Conservation (phyloP, 2,888 invertebrate species). For the Erynnis tages region DNA sequence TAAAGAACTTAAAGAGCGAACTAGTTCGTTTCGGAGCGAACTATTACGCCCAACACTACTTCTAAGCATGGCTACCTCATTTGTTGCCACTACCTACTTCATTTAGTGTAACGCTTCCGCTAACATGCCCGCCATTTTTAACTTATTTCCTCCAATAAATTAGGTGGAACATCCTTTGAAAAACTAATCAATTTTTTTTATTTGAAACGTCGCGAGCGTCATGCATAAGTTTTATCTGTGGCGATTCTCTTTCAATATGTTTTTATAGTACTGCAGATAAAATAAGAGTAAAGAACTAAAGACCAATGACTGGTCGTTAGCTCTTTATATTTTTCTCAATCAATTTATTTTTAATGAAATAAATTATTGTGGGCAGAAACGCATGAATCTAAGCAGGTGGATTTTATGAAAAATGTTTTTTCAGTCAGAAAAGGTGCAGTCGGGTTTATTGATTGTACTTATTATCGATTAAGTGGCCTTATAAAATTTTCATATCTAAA, state of each 20-base stretch:
- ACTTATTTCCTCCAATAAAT: slow-evolving; percentile 22
- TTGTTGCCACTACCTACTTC: slow-evolving; percentile 35
- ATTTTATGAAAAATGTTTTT: slow-evolving; percentile 6
- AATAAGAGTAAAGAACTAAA: slow-evolving; percentile 11
- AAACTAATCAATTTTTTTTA: slow-evolving; percentile 17
- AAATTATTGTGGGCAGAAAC: slow-evolving; percentile 8
- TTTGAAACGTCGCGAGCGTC: slow-evolving; percentile 17
- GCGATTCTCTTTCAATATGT: slow-evolving; percentile 7
- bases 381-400: slow-evolving; percentile 16
- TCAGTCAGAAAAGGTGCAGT: slow-evolving; percentile 4
- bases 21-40: no score
- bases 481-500: slow-evolving; percentile 12
- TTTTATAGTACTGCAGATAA: slow-evolving; percentile 17
- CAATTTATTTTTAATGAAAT: slow-evolving; percentile 21
- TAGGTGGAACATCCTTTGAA: slow-evolving; percentile 22
- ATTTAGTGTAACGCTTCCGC: slow-evolving; percentile 18
- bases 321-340: slow-evolving; percentile 25
- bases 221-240: slow-evolving; percentile 25
- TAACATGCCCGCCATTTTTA: slow-evolving; percentile 13
- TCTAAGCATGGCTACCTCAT: slow-evolving; percentile 47
- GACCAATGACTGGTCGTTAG: slow-evolving; percentile 28
- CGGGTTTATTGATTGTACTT: no score
- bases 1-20: no score
- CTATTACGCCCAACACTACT: no score
- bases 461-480: neutral